Evolutionary conservation across 2,888 invertebrate genomes (phyloP).

Genomic region (Netelia virgata): DNA sequence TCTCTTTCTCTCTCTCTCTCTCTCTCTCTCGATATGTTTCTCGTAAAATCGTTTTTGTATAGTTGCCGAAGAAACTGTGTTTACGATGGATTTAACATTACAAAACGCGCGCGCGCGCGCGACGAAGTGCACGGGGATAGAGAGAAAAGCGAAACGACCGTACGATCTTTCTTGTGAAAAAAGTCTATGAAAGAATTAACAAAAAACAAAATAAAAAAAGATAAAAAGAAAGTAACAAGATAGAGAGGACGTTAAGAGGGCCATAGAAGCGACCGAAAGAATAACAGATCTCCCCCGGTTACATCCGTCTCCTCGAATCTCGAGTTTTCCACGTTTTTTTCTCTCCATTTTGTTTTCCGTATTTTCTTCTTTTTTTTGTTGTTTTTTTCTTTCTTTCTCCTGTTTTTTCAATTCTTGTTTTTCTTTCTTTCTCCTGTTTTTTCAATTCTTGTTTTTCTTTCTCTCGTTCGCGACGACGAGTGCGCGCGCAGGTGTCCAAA

Average conservation of each 20-base stretch:
- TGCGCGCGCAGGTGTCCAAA: constrained; percentile 58
- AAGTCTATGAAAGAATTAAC: constrained; percentile 11
- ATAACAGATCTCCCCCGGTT: constrained; percentile 52
- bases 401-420: constrained; percentile 18
- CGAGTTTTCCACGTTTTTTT: not conserved
- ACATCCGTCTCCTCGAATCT: not conserved
- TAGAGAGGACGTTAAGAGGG: constrained; percentile 12
- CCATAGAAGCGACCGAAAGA: constrained; percentile 56
- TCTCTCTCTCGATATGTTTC: constrained; percentile 31
- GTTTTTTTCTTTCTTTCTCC: constrained; percentile 1
- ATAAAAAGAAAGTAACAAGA: too few relatives aligned
- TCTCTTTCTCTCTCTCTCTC: constrained; percentile 25
- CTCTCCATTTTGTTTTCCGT: not conserved
- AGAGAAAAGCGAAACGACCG: not conserved
- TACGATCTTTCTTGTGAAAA: constrained; percentile 21
- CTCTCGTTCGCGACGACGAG: constrained; percentile 28
- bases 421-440: constrained; percentile 16
- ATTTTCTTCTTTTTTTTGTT: constrained; percentile 31
- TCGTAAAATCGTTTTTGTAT: not conserved
- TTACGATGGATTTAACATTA: not conserved
- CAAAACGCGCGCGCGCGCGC: too few relatives aligned
- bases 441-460: constrained; percentile 27
- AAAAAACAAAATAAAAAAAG: too few relatives aligned
- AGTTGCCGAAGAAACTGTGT: constrained; percentile 7
- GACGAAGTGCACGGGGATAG: too few relatives aligned